Conservation (phyloP, 2,797 vertebrate genomes). For the Gastrophryne carolinensis region DNA sequence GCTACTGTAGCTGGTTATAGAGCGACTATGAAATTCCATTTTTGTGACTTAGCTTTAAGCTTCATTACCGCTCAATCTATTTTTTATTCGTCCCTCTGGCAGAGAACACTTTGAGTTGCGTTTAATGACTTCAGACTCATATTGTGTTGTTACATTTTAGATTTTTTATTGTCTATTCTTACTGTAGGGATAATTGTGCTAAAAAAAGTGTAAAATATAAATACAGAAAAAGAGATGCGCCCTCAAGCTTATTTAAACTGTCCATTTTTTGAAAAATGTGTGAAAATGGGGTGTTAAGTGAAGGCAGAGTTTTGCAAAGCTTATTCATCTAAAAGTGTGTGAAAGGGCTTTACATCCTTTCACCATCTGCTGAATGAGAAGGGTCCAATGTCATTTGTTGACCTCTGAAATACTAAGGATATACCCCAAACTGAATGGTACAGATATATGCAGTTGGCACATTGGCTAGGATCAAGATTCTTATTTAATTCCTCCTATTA, state of each 20-base stretch:
- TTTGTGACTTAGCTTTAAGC: conserved; percentile 30
- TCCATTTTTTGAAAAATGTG: too few relatives aligned
- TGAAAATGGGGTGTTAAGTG: too few relatives aligned
- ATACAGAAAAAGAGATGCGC: neutral
- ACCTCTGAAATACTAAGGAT: too few relatives aligned
- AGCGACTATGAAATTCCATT: neutral
- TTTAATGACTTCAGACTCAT: conserved; percentile 36
- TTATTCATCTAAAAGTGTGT: too few relatives aligned
- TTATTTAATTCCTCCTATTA: too few relatives aligned
- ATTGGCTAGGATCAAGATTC: too few relatives aligned
- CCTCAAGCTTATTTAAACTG: neutral
- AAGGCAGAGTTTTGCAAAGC: too few relatives aligned
- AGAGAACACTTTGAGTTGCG: conserved; percentile 15
- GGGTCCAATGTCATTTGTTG: too few relatives aligned
- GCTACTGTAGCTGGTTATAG: neutral
- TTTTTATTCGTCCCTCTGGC: conserved; percentile 43
- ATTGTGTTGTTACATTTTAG: conserved; percentile 24
- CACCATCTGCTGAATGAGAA: too few relatives aligned
- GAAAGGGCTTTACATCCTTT: too few relatives aligned
- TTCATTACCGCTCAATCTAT: conserved; percentile 41
- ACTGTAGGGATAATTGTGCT: conserved; percentile 10
- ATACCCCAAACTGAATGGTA: too few relatives aligned
- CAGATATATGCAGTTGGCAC: too few relatives aligned
- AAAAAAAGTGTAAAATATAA: conserved; percentile 3
- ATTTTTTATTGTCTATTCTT: conserved; percentile 9